phyloP scores from a whole-genome alignment of 2,797 vertebrate species.

The Mormyrops boulengeri region DNA sequence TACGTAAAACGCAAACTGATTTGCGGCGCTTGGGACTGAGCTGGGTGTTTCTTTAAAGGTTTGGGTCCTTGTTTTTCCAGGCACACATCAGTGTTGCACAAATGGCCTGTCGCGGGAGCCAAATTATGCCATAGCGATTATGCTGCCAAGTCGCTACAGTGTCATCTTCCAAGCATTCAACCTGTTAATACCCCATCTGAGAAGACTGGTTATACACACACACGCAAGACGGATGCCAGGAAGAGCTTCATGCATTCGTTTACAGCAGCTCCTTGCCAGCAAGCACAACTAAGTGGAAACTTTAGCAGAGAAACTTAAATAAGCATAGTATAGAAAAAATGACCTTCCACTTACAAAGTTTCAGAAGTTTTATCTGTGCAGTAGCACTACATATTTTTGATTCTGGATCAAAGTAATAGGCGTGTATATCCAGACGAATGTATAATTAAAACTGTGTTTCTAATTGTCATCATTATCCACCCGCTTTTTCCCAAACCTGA shows the following conservation, averaged over 20 bases:
- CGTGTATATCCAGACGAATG: neutral
- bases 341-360: neutral
- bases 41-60: neutral
- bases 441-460: conserved; percentile 6
- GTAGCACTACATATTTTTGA: neutral
- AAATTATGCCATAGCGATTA: neutral
- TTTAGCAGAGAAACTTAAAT: neutral
- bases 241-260: neutral
- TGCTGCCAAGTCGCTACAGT: neutral
- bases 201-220: conserved; percentile 6
- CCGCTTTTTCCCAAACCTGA: neutral
- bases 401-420: neutral
- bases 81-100: neutral
- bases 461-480: neutral
- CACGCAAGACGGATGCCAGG: neutral
- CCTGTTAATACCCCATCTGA: conserved; percentile 1
- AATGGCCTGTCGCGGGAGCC: neutral
- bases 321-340: neutral
- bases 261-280: neutral
- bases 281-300: neutral
- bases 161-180: neutral
- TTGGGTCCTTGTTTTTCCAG: neutral
- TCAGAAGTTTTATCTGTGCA: neutral
- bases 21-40: neutral
- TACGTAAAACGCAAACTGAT: neutral